phyloP scores from a whole-genome alignment of 2,113 vertebrate species.

The Acrocephalus kingi region DNA sequence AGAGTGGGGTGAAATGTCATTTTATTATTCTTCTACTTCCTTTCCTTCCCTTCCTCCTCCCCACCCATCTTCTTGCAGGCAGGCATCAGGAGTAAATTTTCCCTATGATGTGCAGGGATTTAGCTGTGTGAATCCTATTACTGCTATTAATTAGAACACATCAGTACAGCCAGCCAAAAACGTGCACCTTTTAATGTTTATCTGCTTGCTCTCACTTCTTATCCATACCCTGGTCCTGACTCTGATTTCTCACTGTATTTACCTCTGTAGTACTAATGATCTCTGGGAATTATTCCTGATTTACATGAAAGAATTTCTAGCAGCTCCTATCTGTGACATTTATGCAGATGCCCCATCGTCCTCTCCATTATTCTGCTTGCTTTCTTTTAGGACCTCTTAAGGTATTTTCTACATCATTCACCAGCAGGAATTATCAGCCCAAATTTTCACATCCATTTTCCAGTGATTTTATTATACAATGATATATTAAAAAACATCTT shows the following conservation, averaged over 20 bases:
- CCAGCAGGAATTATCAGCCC: neutral
- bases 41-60: neutral
- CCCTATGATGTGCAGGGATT: neutral
- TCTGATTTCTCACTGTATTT: conserved; percentile 7
- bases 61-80: neutral
- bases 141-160: conserved; percentile 36
- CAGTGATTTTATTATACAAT: neutral
- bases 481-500: neutral
- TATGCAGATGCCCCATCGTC: neutral
- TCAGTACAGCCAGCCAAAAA: conserved; percentile 1
- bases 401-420: neutral
- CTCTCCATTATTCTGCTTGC: neutral
- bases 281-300: neutral
- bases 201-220: neutral
- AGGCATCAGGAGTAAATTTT: neutral
- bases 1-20: neutral
- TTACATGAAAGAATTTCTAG: neutral
- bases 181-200: neutral
- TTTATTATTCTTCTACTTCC: neutral
- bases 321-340: neutral
- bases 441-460: neutral
- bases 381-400: neutral
- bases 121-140: conserved; percentile 11
- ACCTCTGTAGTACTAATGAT: neutral
- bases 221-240: neutral